These are phyloP conservation scores for Drosophila sucinea DNA, from an alignment of 1,140 invertebrate genomes.

Conservation along the genomic window DNA sequence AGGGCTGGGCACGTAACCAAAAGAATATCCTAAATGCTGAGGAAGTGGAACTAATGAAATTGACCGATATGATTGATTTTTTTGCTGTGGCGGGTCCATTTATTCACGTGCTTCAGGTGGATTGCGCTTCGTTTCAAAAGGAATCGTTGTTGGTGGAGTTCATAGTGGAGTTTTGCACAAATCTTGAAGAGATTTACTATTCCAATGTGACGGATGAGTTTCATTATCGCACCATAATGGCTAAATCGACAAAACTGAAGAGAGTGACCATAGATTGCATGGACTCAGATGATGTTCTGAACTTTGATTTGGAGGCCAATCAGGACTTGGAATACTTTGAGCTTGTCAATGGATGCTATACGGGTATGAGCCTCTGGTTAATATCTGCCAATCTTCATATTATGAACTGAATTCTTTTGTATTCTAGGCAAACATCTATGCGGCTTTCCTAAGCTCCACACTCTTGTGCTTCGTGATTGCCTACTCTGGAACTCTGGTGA, in stretches of 20 bases:
- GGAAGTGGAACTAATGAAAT: constrained; percentile 53
- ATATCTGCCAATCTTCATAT: background rate
- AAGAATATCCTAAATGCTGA: constrained; percentile 31
- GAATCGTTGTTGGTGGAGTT: constrained; percentile 66
- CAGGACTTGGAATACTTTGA: constrained; percentile 56
- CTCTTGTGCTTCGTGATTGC: constrained; percentile 60
- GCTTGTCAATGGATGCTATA: constrained; percentile 65
- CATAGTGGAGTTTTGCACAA: constrained; percentile 55
- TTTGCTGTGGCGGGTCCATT: constrained; percentile 57
- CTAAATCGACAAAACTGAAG: constrained; percentile 39
- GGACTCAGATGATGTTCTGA: constrained; percentile 64
- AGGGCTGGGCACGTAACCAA: constrained; percentile 38
- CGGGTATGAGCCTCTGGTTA: constrained; percentile 31
- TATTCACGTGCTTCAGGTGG: constrained; percentile 37
- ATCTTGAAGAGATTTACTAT: constrained; percentile 56
- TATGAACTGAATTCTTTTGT: background rate
- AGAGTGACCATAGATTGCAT: constrained; percentile 51
- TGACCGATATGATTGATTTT: constrained; percentile 58
- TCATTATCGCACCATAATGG: constrained; percentile 45
- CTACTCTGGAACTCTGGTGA: constrained; percentile 66
- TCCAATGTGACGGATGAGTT: constrained; percentile 67
- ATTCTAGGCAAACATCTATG: constrained; percentile 55
- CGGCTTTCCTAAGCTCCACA: constrained; percentile 53
- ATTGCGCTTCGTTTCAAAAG: constrained; percentile 57
- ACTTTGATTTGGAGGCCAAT: constrained; percentile 50